phyloP scores from a whole-genome alignment of 2,113 vertebrate genomes.

The Hyperoodon ampullatus region DNA sequence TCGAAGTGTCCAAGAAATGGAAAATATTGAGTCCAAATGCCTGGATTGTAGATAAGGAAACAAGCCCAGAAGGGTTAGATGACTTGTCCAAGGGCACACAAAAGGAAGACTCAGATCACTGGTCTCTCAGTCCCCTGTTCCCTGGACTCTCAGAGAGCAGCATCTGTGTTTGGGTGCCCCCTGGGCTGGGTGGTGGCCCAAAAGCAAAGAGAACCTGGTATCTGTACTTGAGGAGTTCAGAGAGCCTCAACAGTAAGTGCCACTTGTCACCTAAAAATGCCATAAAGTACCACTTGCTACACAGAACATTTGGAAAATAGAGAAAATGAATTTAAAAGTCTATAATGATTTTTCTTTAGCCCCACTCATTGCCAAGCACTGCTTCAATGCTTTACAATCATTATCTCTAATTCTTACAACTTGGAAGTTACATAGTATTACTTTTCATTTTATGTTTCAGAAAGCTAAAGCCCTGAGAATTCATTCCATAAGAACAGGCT shows the following conservation, averaged over 20 bases:
- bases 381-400: neutral
- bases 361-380: neutral
- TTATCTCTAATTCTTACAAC: conserved; percentile 1
- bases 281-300: neutral
- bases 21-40: conserved; percentile 55
- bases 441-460: conserved; percentile 14
- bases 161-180: neutral
- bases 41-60: conserved; percentile 32
- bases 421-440: neutral
- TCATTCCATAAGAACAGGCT: neutral
- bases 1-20: neutral
- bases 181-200: neutral
- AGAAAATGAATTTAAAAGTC: conserved; percentile 17
- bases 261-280: neutral
- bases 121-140: neutral
- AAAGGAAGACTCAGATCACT: neutral
- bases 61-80: neutral
- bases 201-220: neutral
- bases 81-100: neutral
- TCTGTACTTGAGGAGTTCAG: neutral
- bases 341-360: neutral
- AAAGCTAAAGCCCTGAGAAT: neutral
- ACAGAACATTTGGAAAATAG: neutral
- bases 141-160: neutral
- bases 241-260: neutral